phyloP scores from a whole-genome alignment of 30 jellyfish, hydroid and myxozoan species.

The Pseudorhiza aurosa region DNA sequence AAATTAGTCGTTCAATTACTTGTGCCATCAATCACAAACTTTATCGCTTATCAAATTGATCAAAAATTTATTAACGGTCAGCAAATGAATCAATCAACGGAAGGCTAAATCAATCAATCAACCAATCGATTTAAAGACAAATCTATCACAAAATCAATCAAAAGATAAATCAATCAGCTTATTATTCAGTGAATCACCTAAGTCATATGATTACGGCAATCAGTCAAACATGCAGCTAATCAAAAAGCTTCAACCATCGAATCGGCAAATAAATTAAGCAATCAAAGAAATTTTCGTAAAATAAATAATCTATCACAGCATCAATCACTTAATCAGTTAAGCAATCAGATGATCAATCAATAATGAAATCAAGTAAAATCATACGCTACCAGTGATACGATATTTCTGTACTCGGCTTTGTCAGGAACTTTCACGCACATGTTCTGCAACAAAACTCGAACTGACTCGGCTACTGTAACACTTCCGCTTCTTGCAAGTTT shows the following conservation, averaged over 20 bases:
- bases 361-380: not conserved
- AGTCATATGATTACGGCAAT: no score
- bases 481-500: not conserved
- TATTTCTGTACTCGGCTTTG: constrained; percentile 45
- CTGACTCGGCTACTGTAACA: constrained; percentile 19
- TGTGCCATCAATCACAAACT: no score
- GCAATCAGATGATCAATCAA: no score
- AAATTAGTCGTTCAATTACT: no score
- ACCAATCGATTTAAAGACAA: not conserved
- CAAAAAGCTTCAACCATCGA: not conserved
- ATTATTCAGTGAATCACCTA: not conserved
- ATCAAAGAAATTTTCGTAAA: not conserved
- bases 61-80: not conserved
- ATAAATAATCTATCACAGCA: not conserved
- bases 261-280: not conserved
- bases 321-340: not conserved
- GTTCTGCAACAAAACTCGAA: constrained; percentile 50
- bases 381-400: constrained; percentile 10
- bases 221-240: not conserved
- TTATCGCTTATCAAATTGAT: not conserved
- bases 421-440: constrained; percentile 47
- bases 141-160: not conserved
- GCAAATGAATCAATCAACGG: not conserved
- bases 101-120: not conserved
- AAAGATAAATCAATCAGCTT: not conserved